Evolutionary conservation across 1,140 invertebrate species (phyloP), one percentile per base, ranked within the genome.

Genomic region (Aphelenchoides avenae): DNA sequence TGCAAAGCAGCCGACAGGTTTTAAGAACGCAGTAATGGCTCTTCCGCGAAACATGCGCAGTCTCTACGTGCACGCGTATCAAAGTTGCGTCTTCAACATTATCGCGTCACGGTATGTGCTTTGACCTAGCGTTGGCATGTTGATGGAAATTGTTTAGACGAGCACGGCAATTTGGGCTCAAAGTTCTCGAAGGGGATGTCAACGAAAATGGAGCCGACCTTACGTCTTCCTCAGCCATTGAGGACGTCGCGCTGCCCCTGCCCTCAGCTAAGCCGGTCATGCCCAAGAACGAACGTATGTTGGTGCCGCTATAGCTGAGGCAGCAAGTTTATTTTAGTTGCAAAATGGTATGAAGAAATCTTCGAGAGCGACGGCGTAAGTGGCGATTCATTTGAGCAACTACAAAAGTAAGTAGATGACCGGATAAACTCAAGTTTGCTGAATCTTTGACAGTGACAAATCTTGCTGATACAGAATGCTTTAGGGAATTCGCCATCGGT

Each of bases 11-110:
- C 36, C 47, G 27, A 37, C 18, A 6, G 42, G 46, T 29, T 70
- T 42, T 30, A 52, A 64, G 48, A 60, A 39, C 6, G 57, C 71
- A 4, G 58, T 74, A 2, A 42, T 74, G 30, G 33, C 57, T 80
- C 81, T 94, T 59, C 86, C 89, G 0, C 82, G 87, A 42, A 90
- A 90, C 78, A 86, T 84, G 50, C 78, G 88, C 0, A 79, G 89
- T 27, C 82, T 97, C 70, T 98, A 98, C 78, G 81, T 95, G 4
- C 93, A 98, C 79, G 84, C 91, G 2, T 96, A 93, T 79, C 93
- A 98, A 81, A 93, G 90, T 75, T 84, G 54, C 6, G 34, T 74
- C 26, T 77, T 71, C 57, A 73, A 73, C 52, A 58, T 66, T 41
- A 59, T 75, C 40, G 27, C 47, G 29, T 44, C 66, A 5, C 48